These are phyloP conservation scores for Oreochromis niloticus DNA, from an alignment of 2,113 vertebrate genomes.

Conservation along the genomic window DNA sequence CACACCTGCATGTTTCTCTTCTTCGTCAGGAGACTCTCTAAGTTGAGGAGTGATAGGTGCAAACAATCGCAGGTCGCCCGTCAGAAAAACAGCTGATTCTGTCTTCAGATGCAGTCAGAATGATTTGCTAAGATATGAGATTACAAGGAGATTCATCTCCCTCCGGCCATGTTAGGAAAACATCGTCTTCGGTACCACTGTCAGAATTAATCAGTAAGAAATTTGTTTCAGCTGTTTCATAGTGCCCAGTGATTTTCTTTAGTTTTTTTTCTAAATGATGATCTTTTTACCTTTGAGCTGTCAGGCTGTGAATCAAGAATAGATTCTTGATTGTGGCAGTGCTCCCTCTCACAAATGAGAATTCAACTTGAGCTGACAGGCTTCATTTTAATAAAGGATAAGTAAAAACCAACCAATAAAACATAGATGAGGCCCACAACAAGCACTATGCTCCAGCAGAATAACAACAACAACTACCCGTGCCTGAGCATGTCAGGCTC, in stretches of 20 bases:
- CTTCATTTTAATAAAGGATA: slow-evolving; percentile 20
- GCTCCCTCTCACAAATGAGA: neutral
- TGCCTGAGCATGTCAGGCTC: slow-evolving; percentile 61
- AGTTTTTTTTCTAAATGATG: neutral
- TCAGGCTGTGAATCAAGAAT: neutral
- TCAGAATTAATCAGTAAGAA: neutral
- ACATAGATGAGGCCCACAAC: slow-evolving; percentile 51
- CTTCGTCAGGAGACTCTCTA: neutral
- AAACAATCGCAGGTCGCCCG: neutral
- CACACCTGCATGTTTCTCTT: neutral
- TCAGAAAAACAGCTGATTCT: neutral
- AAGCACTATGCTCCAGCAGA: slow-evolving; percentile 73
- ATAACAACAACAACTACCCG: slow-evolving; percentile 79
- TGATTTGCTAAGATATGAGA: neutral
- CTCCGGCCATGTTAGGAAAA: neutral
- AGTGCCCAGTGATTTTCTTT: neutral
- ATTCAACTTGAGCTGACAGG: neutral
- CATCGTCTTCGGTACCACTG: neutral
- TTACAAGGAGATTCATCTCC: neutral
- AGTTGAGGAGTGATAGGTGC: neutral
- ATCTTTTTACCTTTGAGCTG: neutral
- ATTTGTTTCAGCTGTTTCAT: neutral
- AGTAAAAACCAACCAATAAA: neutral
- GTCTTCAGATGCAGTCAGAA: neutral
- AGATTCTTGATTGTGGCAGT: neutral